Evolutionary conservation across 2,888 invertebrate species (phyloP), one percentile per base, ranked within the genome.

Genomic region (Drosophila pseudotalamancana): DNA sequence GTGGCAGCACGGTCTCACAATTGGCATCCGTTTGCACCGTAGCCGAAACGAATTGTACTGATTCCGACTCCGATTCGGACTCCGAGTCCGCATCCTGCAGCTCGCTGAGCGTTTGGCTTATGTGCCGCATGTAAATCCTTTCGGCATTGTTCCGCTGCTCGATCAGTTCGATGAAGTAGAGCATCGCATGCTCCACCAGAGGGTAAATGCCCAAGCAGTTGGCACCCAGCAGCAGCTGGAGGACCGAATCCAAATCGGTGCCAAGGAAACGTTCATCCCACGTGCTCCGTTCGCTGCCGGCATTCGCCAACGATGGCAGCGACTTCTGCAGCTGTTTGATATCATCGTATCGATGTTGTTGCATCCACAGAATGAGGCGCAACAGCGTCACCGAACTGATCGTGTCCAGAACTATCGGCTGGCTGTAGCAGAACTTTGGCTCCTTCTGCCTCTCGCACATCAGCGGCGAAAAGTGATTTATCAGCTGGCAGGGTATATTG

Each of bases 181-280:
- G 34, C 19, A 23, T 23, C 3, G 65, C 51, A 12, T 67, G 62
- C 18, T 56, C 66, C 19, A 61, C 49, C 16, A 79, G 14, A 0
- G 72, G 60, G 31, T 63, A 31, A 19, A 79, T 46, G 42, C 49
- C 66, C 35, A 82, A 11, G 5, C 19, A 51, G 3, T 72, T 64
- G 19, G 77, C 67, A 4, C 72, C 72, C 39, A 76, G 27, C 1
- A 79, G 51, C 6, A 82, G 21, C 6, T 72, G 35, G 5, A 70
- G 50, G 3, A 82, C 39, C 2, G 34, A 0, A 1, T 45, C 35
- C 11, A 42, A 12, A 9, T 82, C 39, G 0, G 25, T 27, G 2
- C 49, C 57, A 0, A 79, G 21, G 5, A 79, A 68, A 1, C 37
- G 18, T 19, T 60, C 55, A 21, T 79, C 77, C 80, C 83, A 79